A percentile compares a stretch with the other conserved stretches of the same genome.
Conservation (phyloP, 1,140 invertebrate genomes). For the Temnothorax curvispinosus region DNA sequence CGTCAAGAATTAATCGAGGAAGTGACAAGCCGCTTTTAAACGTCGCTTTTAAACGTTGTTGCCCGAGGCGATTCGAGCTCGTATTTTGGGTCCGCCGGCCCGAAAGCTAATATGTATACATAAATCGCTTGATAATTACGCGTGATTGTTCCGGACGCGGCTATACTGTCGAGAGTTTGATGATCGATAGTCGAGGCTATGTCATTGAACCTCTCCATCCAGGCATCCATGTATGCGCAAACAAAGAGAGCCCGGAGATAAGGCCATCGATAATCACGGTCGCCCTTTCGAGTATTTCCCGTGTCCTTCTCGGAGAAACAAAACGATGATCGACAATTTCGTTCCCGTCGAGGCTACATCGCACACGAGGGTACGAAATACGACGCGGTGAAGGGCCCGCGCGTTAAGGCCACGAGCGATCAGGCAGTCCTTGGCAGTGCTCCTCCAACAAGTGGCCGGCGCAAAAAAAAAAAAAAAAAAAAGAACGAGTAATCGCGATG, state of each 20-base stretch:
- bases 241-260: constrained; percentile 26
- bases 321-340: constrained; percentile 34
- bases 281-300: constrained; percentile 21
- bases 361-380: constrained; percentile 3
- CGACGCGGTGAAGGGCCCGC: constrained; percentile 29
- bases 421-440: constrained; percentile 52
- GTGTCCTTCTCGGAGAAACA: constrained; percentile 29
- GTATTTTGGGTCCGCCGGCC: neutral
- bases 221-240: neutral
- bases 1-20: constrained; percentile 30
- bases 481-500: neutral
- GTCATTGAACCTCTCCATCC: constrained; percentile 28
- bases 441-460: neutral
- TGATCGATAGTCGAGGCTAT: constrained; percentile 47
- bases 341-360: constrained; percentile 36
- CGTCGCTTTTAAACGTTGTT: neutral
- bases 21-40: constrained; percentile 18
- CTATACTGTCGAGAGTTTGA: neutral
- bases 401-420: constrained; percentile 26
- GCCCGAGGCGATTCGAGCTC: constrained; percentile 27
- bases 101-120: neutral
- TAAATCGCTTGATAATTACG: constrained; percentile 35
- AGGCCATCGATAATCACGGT: constrained; percentile 7
- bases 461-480: neutral
- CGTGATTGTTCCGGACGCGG: neutral